Conservation (phyloP, 2,797 vertebrate species). For the Manis crassicaudata region DNA sequence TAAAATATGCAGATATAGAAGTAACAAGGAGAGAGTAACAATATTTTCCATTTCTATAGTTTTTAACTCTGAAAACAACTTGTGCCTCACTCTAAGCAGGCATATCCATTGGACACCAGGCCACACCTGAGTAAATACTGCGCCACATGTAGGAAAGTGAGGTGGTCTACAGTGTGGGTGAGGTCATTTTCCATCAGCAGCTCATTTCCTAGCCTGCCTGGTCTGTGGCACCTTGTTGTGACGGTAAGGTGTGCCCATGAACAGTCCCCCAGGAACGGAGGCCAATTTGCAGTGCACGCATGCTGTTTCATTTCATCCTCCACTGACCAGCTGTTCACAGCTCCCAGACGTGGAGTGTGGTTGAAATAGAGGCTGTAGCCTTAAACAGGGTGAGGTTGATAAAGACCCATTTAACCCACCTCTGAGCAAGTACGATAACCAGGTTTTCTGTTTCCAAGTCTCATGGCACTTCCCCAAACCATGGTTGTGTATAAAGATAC, state of each 20-base stretch:
- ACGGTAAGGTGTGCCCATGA: background rate
- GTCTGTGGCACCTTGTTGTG: accelerated
- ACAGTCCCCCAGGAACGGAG: background rate
- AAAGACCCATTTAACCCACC: too few species aligned
- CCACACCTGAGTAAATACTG: background rate
- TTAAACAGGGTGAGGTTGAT: accelerated
- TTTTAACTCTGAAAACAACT: background rate
- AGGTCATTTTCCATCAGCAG: background rate
- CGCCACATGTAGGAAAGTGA: accelerated
- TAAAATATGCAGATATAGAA: background rate
- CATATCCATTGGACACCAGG: too few species aligned
- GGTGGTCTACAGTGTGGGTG: accelerated
- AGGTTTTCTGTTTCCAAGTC: background rate
- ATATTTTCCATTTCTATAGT: background rate
- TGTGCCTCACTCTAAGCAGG: background rate
- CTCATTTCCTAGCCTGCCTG: background rate
- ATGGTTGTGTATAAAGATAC: background rate
- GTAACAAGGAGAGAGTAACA: background rate
- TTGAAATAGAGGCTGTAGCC: too few species aligned
- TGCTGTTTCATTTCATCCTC: too few species aligned
- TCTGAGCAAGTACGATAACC: accelerated
- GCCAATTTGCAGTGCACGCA: accelerated
- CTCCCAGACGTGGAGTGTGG: accelerated
- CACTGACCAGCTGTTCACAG: background rate
- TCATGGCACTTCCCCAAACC: background rate